Evolutionary conservation across 2,888 invertebrate genomes (phyloP).

Genomic region (Corbicula japonica): DNA sequence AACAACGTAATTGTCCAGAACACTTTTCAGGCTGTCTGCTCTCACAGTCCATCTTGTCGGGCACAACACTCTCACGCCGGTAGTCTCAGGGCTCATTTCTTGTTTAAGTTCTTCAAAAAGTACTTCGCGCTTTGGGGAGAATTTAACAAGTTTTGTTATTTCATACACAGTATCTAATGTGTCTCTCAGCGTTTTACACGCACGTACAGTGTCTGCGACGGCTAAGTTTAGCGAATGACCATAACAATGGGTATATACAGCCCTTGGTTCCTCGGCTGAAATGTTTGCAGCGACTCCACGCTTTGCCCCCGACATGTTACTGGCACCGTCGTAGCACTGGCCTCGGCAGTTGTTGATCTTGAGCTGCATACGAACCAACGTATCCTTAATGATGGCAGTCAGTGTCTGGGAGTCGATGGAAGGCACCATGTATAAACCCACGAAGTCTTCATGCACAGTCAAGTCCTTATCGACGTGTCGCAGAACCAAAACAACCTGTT

Average conservation of each 20-base stretch:
- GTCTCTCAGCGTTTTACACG: slow-evolving; percentile 29
- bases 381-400: slow-evolving; percentile 54
- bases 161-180: slow-evolving; percentile 27
- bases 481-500: slow-evolving; percentile 67
- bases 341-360: slow-evolving; percentile 59
- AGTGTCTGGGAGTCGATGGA: slow-evolving; percentile 49
- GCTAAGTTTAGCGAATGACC: slow-evolving; percentile 62
- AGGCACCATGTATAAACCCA: slow-evolving; percentile 58
- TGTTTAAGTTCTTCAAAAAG: slow-evolving; percentile 48
- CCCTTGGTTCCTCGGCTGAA: slow-evolving; percentile 33
- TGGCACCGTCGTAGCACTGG: slow-evolving; percentile 66
- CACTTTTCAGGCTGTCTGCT: slow-evolving; percentile 7
- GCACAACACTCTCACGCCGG: slow-evolving; percentile 51
- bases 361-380: slow-evolving; percentile 53
- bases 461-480: slow-evolving; percentile 60
- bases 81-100: slow-evolving; percentile 42
- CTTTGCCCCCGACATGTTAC: slow-evolving; percentile 60
- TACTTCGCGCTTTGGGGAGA: slow-evolving; percentile 59
- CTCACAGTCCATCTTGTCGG: slow-evolving; percentile 38
- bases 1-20: slow-evolving; percentile 8
- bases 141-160: slow-evolving; percentile 55
- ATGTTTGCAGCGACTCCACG: slow-evolving; percentile 57
- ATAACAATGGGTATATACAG: slow-evolving; percentile 65
- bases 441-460: slow-evolving; percentile 63
- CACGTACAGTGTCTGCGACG: slow-evolving; percentile 29